Percentiles rank a stretch among this genome's conserved stretches.
These are phyloP conservation scores for Erebia epiphron DNA, from an alignment of 2,888 invertebrate species.

Conservation along the genomic window DNA sequence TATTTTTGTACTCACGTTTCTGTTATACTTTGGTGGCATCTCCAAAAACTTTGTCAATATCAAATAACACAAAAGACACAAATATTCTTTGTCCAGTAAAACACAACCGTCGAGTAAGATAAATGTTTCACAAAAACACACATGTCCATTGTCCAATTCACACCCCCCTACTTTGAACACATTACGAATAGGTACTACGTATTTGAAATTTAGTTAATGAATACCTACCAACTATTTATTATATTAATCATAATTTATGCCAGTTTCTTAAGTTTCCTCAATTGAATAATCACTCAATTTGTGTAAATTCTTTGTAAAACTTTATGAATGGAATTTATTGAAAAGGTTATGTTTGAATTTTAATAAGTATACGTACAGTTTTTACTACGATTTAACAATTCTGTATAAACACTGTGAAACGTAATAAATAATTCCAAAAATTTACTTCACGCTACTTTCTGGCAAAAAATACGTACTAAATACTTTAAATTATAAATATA, in stretches of 20 bases:
- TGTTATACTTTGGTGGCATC: constrained; percentile 15
- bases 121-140: constrained; percentile 6
- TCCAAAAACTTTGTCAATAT: constrained; percentile 5
- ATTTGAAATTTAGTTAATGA: not conserved
- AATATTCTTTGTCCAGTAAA: constrained; percentile 5
- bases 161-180: constrained; percentile 12
- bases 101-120: constrained; percentile 11
- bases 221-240: not conserved
- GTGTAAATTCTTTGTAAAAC: too few relatives aligned
- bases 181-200: not conserved
- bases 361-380: too few relatives aligned
- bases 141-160: constrained; percentile 10
- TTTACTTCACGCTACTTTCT: not conserved
- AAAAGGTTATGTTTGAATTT: too few relatives aligned
- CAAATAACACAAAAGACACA: constrained; percentile 1
- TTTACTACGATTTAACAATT: not conserved
- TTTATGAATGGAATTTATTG: too few relatives aligned
- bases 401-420: not conserved
- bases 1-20: constrained; percentile 15
- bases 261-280: not conserved
- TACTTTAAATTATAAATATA: not conserved
- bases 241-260: not conserved
- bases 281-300: too few relatives aligned
- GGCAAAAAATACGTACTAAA: not conserved
- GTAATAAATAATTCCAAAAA: not conserved